Base-by-base conservation (phyloP, 2,888 invertebrate genomes). In the Orthonychiurus folsomi region DNA sequence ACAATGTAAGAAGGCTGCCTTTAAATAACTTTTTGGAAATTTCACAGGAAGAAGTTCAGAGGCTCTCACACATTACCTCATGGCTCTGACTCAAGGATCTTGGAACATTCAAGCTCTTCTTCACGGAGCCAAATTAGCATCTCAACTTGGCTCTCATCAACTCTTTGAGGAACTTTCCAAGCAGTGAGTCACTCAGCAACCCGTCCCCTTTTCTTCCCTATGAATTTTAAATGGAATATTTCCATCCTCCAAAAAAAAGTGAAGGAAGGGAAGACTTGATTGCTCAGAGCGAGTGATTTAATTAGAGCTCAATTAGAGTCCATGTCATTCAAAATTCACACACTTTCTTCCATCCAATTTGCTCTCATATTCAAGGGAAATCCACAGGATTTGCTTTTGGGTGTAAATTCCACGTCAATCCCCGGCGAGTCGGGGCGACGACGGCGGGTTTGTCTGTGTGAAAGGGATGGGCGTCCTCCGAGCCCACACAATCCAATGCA, bases 51-150 rank as follows among this genome's bases (percentile, higher is more conserved):
- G 67, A 50, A 63, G 64, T 54, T 66, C 66, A n/a, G 66, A 68
- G 56, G 68, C 70, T 53, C 66, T 70, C 55, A 65, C 66, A 59
- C 70, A 70, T 63, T 70, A 68, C 54, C 62, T 69, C 12, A 56
- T 67, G 54, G 70, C 70, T 24, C 53, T 61, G n/a, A 63, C 68
- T n/a, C 61, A 64, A 27, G 56, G 66, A 9, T 65, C 67, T 27
- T 66, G 66, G 66, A 68, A 66, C 55, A 58, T 63, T n/a, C 58
- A 65, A 47, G 66, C 67, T 21, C 58, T 66, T 50, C 58, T 62
- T n/a, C 66, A 70, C 53, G 68, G 66, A 25, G 65, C 65, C 58
- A 66, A 68, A 61, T 58, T 69, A 25, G 65, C 67, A n/a, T 66
- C 64, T 55, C 64, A 70, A 61, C 61, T 70, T n/a, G 66, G 68